Percentiles rank a stretch among this genome's conserved stretches.
These are phyloP conservation scores for Drosophila koepferae DNA, from an alignment of 2,888 invertebrate species.

Conservation along the genomic window DNA sequence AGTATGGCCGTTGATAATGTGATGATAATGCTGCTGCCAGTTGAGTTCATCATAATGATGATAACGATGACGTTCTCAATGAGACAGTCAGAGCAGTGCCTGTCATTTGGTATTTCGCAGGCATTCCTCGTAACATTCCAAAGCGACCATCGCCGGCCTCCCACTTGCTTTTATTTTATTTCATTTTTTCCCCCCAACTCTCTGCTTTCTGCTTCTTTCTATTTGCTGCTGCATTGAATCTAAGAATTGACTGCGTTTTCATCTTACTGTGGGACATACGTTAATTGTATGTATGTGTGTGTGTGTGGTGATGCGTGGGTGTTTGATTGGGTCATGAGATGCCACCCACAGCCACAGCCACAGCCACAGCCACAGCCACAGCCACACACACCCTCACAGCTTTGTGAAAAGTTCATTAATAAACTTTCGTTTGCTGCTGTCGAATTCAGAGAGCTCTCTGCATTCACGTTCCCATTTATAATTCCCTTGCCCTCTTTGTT, in stretches of 20 bases:
- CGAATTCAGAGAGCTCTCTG: constrained; percentile 67
- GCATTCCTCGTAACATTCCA: constrained; percentile 72
- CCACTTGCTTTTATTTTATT: constrained; percentile 10
- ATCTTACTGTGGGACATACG: constrained; percentile 47
- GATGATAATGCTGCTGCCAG: constrained; percentile 37
- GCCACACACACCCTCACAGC: constrained; percentile 8
- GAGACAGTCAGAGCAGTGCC: constrained; percentile 46
- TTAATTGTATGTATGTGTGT: constrained; percentile 30
- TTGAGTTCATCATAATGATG: constrained; percentile 38
- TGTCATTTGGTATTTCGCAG: constrained; percentile 66
- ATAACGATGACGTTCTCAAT: constrained; percentile 49
- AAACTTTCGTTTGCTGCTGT: constrained; percentile 74
- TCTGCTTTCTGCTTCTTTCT: constrained; percentile 15
- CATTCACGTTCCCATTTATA: constrained; percentile 9
- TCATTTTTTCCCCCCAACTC: neutral
- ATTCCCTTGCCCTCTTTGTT: neutral
- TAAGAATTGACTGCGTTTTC: constrained; percentile 53
- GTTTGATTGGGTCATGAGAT: constrained; percentile 51
- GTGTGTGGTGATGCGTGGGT: constrained; percentile 25
- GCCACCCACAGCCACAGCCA: constrained; percentile 24
- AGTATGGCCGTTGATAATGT: constrained; percentile 57
- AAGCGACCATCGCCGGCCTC: constrained; percentile 24
- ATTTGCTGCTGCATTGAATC: constrained; percentile 57
- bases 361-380: neutral
- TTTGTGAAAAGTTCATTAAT: constrained; percentile 75